Evolutionary conservation across 2,797 vertebrate genomes (phyloP), one percentile per base, ranked within the genome.

Genomic region (Darevskia mixta): DNA sequence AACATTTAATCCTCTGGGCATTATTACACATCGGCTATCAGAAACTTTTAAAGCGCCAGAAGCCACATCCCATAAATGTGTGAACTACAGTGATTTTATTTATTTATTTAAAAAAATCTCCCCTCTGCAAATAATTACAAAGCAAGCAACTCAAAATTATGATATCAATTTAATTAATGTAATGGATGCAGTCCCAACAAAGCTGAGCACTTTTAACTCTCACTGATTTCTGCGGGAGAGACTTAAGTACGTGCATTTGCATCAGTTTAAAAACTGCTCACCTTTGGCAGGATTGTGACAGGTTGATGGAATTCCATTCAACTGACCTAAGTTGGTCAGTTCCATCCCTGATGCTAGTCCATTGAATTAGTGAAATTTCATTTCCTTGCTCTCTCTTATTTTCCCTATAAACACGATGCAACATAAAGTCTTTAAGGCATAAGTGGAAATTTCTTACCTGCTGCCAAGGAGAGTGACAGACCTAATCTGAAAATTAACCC

Each of bases 401-500:
- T 66, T 41, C 80, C 43, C 29, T 75, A 45, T 82, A 35, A 17
- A 17, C 32, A 76, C 77, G 4, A 83, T 66, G 17, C 8, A 4
- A 72, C 79, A 9, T 41, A 61, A 35, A 64, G 29, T 76, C n/a
- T 79, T 86, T 17, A 85, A 32, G 49, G 17, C 17, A 8, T 2
- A 67, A 90, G 82, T 73, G 25, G 13, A 18, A 81, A 2, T 41
- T 5, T 69, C 97, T 97, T 90, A 96, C 97, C 97, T 78, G 95
- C 87, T 88, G 96, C 86, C 79, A 97, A 93, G 32, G 96, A 91
- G 84, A 97, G 81, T 4, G 95, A 95, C 3, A 97, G 95, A 38
- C 96, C 85, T 61, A 96, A 90, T 92, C 95, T 94, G 91, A 96
- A 97, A 86, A 97, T 89, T 58, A 97, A 88, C 86, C 94, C 95